Base-by-base conservation (phyloP, 2,113 vertebrate species). In the Muscicapa adusta region DNA sequence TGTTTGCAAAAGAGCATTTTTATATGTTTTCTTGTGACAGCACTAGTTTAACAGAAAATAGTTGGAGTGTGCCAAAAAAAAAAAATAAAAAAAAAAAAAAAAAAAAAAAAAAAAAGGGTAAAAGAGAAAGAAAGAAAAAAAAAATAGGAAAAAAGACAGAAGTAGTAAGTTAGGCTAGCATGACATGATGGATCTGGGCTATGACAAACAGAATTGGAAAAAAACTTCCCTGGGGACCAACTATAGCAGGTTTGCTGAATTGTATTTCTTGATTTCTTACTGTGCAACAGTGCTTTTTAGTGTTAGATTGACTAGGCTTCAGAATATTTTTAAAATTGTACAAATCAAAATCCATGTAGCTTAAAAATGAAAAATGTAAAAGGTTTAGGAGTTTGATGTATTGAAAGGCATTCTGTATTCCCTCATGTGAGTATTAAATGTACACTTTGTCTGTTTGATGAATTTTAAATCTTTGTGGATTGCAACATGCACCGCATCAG, bases 141-240 rank as follows among this genome's bases (percentile, higher is more conserved):
- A 95, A 95, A 94, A 96, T 66, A 66, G 28, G 56, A 86, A 94
- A 96, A 97, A 97, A 98, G 96, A 97, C 83, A 96, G 92, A 87
- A 84, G 97, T 96, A 98, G 98, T 98, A 97, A 98, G 98, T 98
- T 98, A 98, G 98, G 98, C 97, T 98, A 97, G 97, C 98, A 97
- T 98, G 98, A 98, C 98, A 98, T 98, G 98, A 99, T 98, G 98
- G 98, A 98, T 98, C 98, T 98, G 98, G 97, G 98, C 98, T 98
- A 98, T 98, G 98, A 99, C 99, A 99, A 99, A 99, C 98, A 97
- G 98, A 98, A 98, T 98, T 98, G 97, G 98, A 98, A 98, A 98
- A 97, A 97, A 97, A 93, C 97, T 97, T 99, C 98, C 98, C 98
- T 95, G 89, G 98, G 98, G 98, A 98, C 97, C 97, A 95, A 96